These are phyloP conservation scores for Anarsia innoxiella DNA, from an alignment of 2,888 invertebrate genomes.

Conservation along the genomic window DNA sequence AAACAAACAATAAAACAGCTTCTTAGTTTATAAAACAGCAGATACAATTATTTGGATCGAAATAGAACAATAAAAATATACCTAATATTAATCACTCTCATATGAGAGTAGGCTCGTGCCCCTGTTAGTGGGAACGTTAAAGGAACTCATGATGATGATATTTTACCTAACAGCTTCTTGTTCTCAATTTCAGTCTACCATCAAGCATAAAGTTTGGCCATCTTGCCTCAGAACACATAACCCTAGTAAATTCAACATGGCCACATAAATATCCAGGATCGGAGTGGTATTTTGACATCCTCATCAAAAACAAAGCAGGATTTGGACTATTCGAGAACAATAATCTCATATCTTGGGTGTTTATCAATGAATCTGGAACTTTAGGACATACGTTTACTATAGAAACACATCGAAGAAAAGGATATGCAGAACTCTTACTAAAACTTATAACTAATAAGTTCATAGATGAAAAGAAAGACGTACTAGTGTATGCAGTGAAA, in stretches of 20 bases:
- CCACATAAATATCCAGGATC: conserved; percentile 27
- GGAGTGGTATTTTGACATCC: conserved; percentile 19
- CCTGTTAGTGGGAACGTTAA: not conserved
- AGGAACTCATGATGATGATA: not conserved
- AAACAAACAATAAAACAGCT: not conserved
- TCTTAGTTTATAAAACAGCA: no score
- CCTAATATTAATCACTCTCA: no score
- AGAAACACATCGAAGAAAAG: conserved; percentile 25
- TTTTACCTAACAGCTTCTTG: no score
- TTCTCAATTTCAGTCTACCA: conserved; percentile 29
- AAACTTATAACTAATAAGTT: conserved; percentile 37
- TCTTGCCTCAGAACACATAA: conserved; percentile 23
- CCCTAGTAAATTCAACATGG: conserved; percentile 28
- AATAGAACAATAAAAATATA: not conserved
- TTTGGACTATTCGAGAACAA: conserved; percentile 23
- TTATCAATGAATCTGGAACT: conserved; percentile 25
- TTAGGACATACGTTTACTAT: conserved; percentile 24
- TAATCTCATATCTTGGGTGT: conserved; percentile 24
- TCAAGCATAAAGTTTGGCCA: conserved; percentile 21
- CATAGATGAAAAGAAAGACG: conserved; percentile 29
- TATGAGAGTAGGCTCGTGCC: no score
- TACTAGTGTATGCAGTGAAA: conserved; percentile 32
- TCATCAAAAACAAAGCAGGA: conserved; percentile 21
- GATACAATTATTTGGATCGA: not conserved
- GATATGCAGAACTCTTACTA: conserved; percentile 38